Percentiles rank a stretch among this genome's conserved stretches.
These are phyloP conservation scores for Phrynosoma blainvillii DNA, from an alignment of 2,113 vertebrate genomes.

Conservation along the genomic window DNA sequence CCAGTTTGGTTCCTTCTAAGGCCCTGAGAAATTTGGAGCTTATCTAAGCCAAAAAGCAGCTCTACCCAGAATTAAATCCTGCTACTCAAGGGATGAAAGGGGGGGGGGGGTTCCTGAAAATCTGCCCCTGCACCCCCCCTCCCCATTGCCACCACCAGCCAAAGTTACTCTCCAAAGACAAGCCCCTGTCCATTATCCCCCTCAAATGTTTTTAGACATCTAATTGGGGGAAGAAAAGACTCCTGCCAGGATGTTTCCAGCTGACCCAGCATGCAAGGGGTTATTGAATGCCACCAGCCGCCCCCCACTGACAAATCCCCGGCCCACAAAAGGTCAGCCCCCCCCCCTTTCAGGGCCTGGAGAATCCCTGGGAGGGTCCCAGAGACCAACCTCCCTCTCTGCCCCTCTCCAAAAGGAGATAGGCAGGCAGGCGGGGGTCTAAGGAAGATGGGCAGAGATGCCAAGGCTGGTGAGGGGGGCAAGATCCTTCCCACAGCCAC, in stretches of 20 bases:
- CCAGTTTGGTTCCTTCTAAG: neutral
- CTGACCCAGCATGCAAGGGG: constrained; percentile 59
- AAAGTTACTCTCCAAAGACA: fast-evolving
- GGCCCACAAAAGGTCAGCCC: constrained; percentile 30
- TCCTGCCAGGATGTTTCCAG: constrained; percentile 41
- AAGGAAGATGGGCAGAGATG: neutral
- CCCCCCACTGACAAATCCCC: neutral
- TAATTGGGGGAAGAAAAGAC: constrained; percentile 4
- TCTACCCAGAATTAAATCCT: neutral
- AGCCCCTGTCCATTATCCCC: neutral
- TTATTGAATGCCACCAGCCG: constrained; percentile 6
- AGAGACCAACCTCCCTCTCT: neutral
- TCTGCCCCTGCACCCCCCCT: fast-evolving
- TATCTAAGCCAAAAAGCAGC: neutral
- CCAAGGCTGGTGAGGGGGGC: neutral
- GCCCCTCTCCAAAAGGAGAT: neutral
- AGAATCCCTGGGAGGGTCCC: neutral
- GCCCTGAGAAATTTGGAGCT: neutral
- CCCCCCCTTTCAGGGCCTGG: neutral
- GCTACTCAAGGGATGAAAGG: neutral
- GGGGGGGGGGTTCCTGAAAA: neutral
- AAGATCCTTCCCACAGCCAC: neutral
- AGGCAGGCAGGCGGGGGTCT: neutral
- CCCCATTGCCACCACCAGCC: neutral
- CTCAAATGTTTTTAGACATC: constrained; percentile 25